These are phyloP conservation scores for Temnopleurus reevesii DNA, from an alignment of 53 echinoderm and acorn worm genomes.

Conservation along the genomic window DNA sequence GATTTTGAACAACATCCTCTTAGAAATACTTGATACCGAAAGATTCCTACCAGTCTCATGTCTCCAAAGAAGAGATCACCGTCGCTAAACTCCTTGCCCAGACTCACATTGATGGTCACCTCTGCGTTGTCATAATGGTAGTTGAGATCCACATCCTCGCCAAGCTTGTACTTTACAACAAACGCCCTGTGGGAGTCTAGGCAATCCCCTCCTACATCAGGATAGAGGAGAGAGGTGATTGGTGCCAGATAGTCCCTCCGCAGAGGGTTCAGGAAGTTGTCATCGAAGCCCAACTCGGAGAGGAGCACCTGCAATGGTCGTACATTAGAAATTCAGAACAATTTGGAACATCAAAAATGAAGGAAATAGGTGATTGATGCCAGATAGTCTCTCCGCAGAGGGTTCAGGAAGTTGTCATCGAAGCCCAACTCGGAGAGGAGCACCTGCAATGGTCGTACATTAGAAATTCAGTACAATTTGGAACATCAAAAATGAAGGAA, in stretches of 20 bases:
- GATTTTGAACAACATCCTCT: too few species aligned
- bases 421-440: conserved; percentile 91
- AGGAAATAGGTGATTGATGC: conserved; percentile 74
- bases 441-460: too few species aligned
- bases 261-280: conserved; percentile 77
- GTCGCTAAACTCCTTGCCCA: conserved; percentile 87
- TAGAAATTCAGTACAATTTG: too few species aligned
- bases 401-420: conserved; percentile 77
- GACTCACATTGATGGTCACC: conserved; percentile 87
- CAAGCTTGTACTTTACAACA: conserved; percentile 93
- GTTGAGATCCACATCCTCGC: conserved; percentile 85
- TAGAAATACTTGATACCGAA: too few species aligned
- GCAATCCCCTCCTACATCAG: conserved; percentile 73
- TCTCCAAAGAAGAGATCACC: conserved; percentile 91
- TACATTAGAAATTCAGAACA: too few species aligned
- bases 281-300: conserved; percentile 88
- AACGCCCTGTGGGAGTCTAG: conserved; percentile 96
- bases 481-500: too few species aligned
- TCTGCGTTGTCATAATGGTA: conserved; percentile 99
- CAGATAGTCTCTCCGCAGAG: conserved; percentile 72
- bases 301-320: conserved; percentile 96
- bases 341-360: too few species aligned
- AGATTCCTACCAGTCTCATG: conserved; percentile 90
- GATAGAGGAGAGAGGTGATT: conserved; percentile 75
- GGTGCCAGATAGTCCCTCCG: conserved; percentile 73